phyloP scores from a whole-genome alignment of 2,888 invertebrate species.

The Drosophila kokeensis region DNA sequence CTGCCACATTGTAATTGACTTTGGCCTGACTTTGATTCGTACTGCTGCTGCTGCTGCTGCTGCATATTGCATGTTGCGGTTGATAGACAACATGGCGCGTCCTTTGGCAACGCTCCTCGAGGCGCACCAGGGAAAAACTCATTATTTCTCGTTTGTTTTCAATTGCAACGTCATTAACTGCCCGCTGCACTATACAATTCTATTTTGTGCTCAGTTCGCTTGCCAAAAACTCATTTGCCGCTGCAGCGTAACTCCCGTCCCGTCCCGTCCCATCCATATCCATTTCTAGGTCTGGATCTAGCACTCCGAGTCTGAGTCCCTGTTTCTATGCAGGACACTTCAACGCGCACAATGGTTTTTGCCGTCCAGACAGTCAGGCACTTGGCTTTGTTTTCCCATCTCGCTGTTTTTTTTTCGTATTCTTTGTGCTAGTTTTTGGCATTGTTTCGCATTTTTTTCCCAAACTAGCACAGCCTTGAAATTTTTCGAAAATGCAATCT shows the following conservation, averaged over 20 bases:
- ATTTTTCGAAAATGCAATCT: constrained; percentile 33
- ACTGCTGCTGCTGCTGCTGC: constrained; percentile 21
- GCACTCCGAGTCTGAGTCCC: constrained; percentile 17
- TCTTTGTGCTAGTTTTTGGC: constrained; percentile 61
- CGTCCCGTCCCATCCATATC: not conserved
- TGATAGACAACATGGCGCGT: constrained; percentile 71
- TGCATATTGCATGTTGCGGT: constrained; percentile 63
- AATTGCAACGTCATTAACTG: constrained; percentile 77
- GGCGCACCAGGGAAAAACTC: constrained; percentile 54
- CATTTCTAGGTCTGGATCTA: constrained; percentile 32
- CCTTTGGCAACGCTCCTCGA: constrained; percentile 53
- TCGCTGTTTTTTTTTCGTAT: constrained; percentile 25
- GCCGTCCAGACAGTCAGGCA: constrained; percentile 70
- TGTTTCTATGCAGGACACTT: constrained; percentile 54
- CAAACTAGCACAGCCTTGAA: constrained; percentile 59
- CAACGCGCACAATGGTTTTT: constrained; percentile 58
- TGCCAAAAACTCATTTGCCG: constrained; percentile 68
- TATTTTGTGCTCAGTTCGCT: constrained; percentile 18
- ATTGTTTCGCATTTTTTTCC: constrained; percentile 54
- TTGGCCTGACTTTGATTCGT: constrained; percentile 58
- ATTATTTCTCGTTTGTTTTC: constrained; percentile 78
- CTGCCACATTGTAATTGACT: constrained; percentile 70
- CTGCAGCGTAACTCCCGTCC: constrained; percentile 44
- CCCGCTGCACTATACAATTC: constrained; percentile 62
- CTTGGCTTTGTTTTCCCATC: constrained; percentile 58